Evolutionary conservation across 2,888 invertebrate genomes (phyloP).

Genomic region (Loripinus fragilis): DNA sequence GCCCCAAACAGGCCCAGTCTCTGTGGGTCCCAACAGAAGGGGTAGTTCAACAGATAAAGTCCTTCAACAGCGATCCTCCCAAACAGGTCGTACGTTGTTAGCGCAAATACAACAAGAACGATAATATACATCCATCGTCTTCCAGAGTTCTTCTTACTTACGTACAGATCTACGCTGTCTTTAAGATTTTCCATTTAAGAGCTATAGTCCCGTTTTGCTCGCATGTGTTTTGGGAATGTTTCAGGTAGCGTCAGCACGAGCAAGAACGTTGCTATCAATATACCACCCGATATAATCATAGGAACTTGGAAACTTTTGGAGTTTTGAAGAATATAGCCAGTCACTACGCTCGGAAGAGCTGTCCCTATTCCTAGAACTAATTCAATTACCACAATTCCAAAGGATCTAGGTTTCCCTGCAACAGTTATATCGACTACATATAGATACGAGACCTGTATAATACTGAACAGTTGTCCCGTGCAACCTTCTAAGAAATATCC

Average conservation of each 20-base stretch:
- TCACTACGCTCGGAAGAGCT: constrained; percentile 33
- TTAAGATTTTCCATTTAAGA: constrained; percentile 41
- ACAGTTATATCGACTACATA: constrained; percentile 60
- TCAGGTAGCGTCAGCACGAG: constrained; percentile 50
- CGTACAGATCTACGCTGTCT: constrained; percentile 51
- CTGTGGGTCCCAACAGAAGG: constrained; percentile 64
- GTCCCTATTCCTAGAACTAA: constrained; percentile 48
- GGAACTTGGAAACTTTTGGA: constrained; percentile 47
- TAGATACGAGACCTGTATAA: constrained; percentile 41
- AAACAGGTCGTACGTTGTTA: constrained; percentile 26
- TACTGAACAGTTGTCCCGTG: constrained; percentile 52
- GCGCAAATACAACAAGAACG: constrained; percentile 36
- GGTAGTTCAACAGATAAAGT: constrained; percentile 58
- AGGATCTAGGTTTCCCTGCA: constrained; percentile 49
- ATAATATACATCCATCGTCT: constrained; percentile 50
- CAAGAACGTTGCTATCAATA: constrained; percentile 33
- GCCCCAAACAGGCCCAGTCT: constrained; percentile 57
- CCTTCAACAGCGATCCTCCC: constrained; percentile 56
- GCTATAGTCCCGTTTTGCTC: constrained; percentile 24
- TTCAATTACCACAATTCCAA: constrained; percentile 53
- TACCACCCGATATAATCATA: constrained; percentile 26
- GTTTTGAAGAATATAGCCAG: constrained; percentile 55
- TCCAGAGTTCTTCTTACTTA: constrained; percentile 34
- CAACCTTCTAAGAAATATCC: constrained; percentile 56
- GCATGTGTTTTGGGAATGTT: constrained; percentile 37